Evolutionary conservation across 2,888 invertebrate species (phyloP).

Genomic region (Mechanitis mazaeus): DNA sequence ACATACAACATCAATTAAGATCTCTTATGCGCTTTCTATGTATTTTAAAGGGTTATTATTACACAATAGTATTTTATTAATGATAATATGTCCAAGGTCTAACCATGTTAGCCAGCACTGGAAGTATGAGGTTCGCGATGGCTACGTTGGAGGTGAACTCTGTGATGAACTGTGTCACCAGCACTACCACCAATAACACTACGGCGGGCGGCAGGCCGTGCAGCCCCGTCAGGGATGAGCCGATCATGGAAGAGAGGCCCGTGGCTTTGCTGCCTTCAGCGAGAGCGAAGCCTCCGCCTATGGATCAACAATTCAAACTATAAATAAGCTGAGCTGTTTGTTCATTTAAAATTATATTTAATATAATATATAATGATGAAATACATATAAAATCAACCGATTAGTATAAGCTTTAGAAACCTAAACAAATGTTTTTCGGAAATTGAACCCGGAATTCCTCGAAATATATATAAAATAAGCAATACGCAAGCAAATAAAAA

Average conservation of each 20-base stretch:
- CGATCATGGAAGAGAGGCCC: constrained; percentile 86
- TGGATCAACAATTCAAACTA: not conserved
- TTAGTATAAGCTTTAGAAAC: too few species aligned
- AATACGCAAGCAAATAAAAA: constrained; percentile 8
- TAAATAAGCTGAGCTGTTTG: not conserved
- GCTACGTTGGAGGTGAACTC: constrained; percentile 95
- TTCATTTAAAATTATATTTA: not conserved
- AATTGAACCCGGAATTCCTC: not conserved
- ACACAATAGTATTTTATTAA: too few species aligned
- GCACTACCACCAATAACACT: constrained; percentile 84
- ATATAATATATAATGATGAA: too few species aligned
- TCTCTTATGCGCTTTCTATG: not conserved
- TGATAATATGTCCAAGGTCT: constrained; percentile 2
- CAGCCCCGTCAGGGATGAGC: constrained; percentile 81
- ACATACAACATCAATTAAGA: too few species aligned
- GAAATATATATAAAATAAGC: not conserved
- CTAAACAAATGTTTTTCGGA: too few species aligned
- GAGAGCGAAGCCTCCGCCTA: constrained; percentile 92
- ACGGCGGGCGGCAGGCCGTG: constrained; percentile 78
- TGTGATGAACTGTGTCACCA: constrained; percentile 88
- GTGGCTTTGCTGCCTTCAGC: constrained; percentile 90
- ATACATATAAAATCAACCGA: too few species aligned
- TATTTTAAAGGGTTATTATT: too few species aligned
- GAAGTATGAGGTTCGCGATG: constrained; percentile 90
- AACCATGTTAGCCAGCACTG: constrained; percentile 88